These are phyloP conservation scores for Sylvicola fuscatus DNA, from an alignment of 2,888 invertebrate genomes.

Conservation along the genomic window DNA sequence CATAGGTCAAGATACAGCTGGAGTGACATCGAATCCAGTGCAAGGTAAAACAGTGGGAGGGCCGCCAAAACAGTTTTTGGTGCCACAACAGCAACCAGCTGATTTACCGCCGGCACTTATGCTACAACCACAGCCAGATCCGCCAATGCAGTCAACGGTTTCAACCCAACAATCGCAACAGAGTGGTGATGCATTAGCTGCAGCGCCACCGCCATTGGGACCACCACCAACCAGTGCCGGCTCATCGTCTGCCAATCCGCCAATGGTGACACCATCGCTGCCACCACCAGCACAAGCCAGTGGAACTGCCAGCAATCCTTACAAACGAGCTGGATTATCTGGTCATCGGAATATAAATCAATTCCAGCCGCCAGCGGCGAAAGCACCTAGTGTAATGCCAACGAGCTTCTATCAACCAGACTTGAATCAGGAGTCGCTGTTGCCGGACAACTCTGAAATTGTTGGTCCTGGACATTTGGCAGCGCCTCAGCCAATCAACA, in stretches of 20 bases:
- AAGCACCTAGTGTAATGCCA: conserved; percentile 17
- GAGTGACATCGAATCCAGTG: conserved; percentile 10
- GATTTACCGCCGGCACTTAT: neutral
- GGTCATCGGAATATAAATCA: conserved; percentile 20
- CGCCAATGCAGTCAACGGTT: neutral
- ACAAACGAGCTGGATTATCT: conserved; percentile 17
- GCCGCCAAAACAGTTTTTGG: conserved; percentile 14
- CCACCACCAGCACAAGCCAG: conserved; percentile 16
- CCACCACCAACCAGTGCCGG: conserved; percentile 1
- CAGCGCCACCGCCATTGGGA: neutral
- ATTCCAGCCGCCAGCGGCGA: conserved; percentile 25
- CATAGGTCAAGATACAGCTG: neutral
- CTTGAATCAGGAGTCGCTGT: conserved; percentile 41
- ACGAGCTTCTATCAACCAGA: conserved; percentile 24
- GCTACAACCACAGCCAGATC: neutral
- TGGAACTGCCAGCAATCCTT: conserved; percentile 22
- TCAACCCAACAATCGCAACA: neutral
- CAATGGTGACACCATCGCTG: conserved; percentile 5
- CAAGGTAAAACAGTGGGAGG: conserved; percentile 16
- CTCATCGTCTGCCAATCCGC: conserved; percentile 2
- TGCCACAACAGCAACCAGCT: conserved; percentile 8
- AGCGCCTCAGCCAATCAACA: neutral
- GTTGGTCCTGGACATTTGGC: conserved; percentile 26
- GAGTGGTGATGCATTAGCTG: neutral
- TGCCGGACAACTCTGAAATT: conserved; percentile 43